Evolutionary conservation across 1,140 invertebrate species (phyloP), one percentile per base, ranked within the genome.

Genomic region (Meloidogyne floridensis): DNA sequence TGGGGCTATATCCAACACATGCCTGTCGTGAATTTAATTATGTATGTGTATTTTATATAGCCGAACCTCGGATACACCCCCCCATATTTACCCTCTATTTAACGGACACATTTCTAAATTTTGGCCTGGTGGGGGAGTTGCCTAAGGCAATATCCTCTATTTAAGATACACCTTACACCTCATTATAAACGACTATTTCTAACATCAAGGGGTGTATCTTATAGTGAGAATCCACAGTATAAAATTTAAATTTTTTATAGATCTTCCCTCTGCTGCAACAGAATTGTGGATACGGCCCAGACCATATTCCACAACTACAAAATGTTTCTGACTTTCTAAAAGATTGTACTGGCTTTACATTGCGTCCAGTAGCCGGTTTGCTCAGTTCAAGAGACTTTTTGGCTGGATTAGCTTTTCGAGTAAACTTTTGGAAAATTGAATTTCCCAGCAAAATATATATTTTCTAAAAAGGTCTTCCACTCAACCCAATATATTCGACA

Each of bases 401-500:
- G 10, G 97, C 97, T 43, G 97, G 97, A 0, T 90, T 99, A 11
- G 97, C 98, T 0, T 99, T 99, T 91, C 92, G 97, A 43, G 82
- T 82, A 15, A 32, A 32, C 32, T 32, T 32, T 32, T 32, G 2
- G 2, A 32, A 32, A 32, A 32, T 32, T 32, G 2, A 2, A 0
- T 32, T 32, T 32, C 2, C 32, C 1, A 32, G 32, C 32, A 32
- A 9, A 77, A 13, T 59, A 13, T 32, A 43, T 32, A 32, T 32
- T 32, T 32, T 32, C 32, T n/a, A 32, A 32, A 32, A 32, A 77
- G 75, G 97, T 99, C 15, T 99, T 99, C 91, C 97, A 99, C 90
- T 97, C 95, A 59, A 99, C 98, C 0, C 98, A 99, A 91, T 99
- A 99, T 91, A 98, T 99, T 81, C 92, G 98, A 3, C 98, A 99